Percentiles rank a stretch among this genome's conserved stretches.
phyloP scores from a whole-genome alignment of 2,888 invertebrate species.

The Apotomis turbidana region DNA sequence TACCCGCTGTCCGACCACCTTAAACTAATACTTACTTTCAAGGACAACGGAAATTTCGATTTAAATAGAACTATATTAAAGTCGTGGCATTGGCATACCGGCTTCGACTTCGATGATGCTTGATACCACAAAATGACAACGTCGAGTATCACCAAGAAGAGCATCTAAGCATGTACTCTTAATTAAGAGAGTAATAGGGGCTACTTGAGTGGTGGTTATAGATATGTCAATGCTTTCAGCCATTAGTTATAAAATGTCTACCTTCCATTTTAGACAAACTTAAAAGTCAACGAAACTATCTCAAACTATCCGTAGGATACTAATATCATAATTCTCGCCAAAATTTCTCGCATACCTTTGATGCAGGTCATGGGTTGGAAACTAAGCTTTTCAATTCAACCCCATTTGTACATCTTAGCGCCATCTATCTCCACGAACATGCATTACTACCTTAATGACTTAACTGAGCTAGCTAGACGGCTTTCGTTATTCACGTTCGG shows the following conservation, averaged over 20 bases:
- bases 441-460: constrained; percentile 27
- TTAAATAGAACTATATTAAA: constrained; percentile 1
- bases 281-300: too few species aligned
- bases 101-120: too few species aligned
- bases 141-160: too few species aligned
- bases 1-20: constrained; percentile 41
- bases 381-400: neutral
- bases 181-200: too few species aligned
- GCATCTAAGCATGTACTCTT: too few species aligned
- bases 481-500: constrained; percentile 8
- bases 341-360: neutral
- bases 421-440: constrained; percentile 31
- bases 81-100: too few species aligned
- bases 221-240: too few species aligned
- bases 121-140: too few species aligned
- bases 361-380: constrained; percentile 4
- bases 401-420: constrained; percentile 22
- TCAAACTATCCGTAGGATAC: neutral
- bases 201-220: too few species aligned
- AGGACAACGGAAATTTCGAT: constrained; percentile 21
- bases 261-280: too few species aligned
- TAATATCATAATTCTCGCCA: too few species aligned
- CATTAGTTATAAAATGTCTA: too few species aligned
- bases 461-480: neutral
- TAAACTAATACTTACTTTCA: constrained; percentile 27